These are phyloP conservation scores for Acheta domesticus DNA, from an alignment of 2,888 invertebrate species.

Conservation along the genomic window DNA sequence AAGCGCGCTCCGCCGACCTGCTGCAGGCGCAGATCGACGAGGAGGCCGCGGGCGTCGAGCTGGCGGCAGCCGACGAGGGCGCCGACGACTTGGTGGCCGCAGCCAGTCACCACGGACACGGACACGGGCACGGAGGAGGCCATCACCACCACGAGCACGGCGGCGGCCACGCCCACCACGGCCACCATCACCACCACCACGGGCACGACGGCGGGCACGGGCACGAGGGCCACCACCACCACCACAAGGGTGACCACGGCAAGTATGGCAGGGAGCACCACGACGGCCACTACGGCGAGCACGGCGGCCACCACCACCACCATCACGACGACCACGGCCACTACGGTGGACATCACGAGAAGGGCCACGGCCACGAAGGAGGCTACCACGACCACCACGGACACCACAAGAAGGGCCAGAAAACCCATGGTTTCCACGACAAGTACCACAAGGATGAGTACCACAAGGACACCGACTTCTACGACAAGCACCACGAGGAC, in stretches of 20 bases:
- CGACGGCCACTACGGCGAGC: constrained; percentile 60
- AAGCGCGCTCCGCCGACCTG: neutral
- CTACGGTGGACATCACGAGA: constrained; percentile 64
- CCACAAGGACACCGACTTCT: constrained; percentile 77
- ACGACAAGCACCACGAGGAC: constrained; percentile 80
- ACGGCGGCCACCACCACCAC: constrained; percentile 60
- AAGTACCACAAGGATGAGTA: constrained; percentile 78
- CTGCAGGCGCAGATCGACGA: neutral
- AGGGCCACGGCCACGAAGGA: constrained; percentile 64
- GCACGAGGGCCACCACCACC: constrained; percentile 70
- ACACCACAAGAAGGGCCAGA: constrained; percentile 73
- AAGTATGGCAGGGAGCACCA: constrained; percentile 74
- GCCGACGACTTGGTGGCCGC: constrained; percentile 31
- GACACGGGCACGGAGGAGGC: constrained; percentile 46
- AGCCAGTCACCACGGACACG: constrained; percentile 26
- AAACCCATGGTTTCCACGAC: constrained; percentile 74
- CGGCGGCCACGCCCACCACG: constrained; percentile 67
- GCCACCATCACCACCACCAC: constrained; percentile 65
- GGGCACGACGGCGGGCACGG: constrained; percentile 77
- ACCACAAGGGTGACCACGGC: constrained; percentile 75
- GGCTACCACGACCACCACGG: constrained; percentile 70
- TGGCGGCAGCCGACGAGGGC: constrained; percentile 42
- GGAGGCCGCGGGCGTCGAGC: neutral
- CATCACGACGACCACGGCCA: constrained; percentile 63
- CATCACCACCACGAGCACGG: constrained; percentile 62